phyloP scores from a whole-genome alignment of 2,113 vertebrate species.

The Brienomyrus brachyistius region DNA sequence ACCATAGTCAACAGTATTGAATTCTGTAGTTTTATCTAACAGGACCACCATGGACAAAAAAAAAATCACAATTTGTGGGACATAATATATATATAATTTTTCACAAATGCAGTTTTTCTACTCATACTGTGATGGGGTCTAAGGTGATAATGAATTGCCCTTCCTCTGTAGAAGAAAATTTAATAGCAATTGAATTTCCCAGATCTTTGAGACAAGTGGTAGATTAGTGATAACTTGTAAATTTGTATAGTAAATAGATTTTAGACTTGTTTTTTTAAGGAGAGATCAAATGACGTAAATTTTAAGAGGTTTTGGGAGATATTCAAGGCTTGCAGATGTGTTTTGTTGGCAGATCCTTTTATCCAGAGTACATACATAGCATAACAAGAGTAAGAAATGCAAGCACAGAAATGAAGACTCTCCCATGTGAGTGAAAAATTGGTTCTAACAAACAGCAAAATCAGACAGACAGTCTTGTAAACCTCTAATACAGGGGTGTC shows the following conservation, averaged over 20 bases:
- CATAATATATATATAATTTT: neutral
- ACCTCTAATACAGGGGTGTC: neutral
- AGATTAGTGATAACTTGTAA: neutral
- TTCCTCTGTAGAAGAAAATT: neutral
- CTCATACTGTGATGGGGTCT: neutral
- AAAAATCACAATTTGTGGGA: neutral
- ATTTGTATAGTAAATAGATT: neutral
- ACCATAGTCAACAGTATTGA: neutral
- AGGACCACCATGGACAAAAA: neutral
- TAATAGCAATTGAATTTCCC: neutral
- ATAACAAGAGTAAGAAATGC: no score
- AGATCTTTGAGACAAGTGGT: neutral
- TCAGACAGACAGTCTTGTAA: neutral
- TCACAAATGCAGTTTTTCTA: neutral
- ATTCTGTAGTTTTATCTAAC: neutral
- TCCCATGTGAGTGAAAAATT: no score
- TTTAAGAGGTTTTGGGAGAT: neutral
- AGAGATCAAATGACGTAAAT: neutral
- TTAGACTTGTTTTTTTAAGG: neutral
- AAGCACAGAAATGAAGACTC: no score
- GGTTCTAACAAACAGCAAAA: no score
- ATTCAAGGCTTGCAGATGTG: neutral
- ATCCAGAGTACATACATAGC: no score
- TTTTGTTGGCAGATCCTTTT: no score
- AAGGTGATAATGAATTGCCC: neutral